A percentile compares a stretch with the other conserved stretches of the same genome.
Evolutionary conservation across 2,888 invertebrate genomes (phyloP).

Genomic region (Arctia plantaginis): DNA sequence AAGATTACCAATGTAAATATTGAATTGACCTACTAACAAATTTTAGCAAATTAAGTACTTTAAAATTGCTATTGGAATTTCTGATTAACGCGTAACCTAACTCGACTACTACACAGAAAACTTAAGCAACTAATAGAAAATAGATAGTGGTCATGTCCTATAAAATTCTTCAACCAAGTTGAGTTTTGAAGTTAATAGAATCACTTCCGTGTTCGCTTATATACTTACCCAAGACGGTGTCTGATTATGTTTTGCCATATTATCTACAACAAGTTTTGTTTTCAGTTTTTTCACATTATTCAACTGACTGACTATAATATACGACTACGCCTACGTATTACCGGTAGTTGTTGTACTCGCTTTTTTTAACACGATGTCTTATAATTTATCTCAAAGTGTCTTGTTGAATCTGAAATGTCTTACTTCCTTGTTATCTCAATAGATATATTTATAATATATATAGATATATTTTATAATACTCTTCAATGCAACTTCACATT

Average conservation of each 20-base stretch:
- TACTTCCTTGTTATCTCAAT: conserved; percentile 31
- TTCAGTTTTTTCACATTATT: conserved; percentile 14
- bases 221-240: background rate
- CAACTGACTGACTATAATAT: conserved; percentile 17
- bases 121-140: no score
- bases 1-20: no score
- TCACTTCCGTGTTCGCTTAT: background rate
- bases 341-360: conserved; percentile 13
- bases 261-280: conserved; percentile 11
- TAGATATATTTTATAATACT: no score
- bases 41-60: no score
- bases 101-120: no score
- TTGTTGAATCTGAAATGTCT: conserved; percentile 14
- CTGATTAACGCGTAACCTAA: no score
- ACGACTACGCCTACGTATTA: conserved; percentile 21
- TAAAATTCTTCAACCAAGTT: background rate
- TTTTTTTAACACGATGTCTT: conserved; percentile 31
- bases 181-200: background rate
- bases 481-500: no score
- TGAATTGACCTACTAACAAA: no score
- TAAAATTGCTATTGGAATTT: no score
- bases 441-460: no score
- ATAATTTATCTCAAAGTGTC: conserved; percentile 28
- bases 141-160: background rate
- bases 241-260: background rate